These are phyloP conservation scores for Heliocidaris erythrogramma DNA, from an alignment of 35 echinoderm and acorn worm species.

Conservation along the genomic window DNA sequence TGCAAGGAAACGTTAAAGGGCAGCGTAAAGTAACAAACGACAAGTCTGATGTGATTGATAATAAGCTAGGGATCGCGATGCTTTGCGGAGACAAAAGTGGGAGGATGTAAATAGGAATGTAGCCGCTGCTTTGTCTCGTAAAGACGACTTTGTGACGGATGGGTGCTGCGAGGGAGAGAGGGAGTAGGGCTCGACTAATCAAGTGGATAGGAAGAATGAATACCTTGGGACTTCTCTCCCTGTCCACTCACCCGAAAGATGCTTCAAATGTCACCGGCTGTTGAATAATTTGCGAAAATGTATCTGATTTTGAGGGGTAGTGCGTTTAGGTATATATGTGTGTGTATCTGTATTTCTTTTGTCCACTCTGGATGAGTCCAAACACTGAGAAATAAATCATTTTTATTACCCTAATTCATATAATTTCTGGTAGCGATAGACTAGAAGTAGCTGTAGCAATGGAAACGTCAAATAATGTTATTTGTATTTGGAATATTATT, in stretches of 20 bases:
- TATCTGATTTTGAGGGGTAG: not conserved
- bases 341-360: not conserved
- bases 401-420: not conserved
- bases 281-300: not conserved
- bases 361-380: not conserved
- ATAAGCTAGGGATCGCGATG: not conserved
- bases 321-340: not conserved
- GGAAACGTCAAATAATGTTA: too few relatives aligned
- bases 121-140: not conserved
- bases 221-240: not conserved
- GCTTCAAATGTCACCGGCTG: not conserved
- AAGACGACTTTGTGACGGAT: not conserved
- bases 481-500: too few relatives aligned
- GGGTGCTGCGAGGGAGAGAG: not conserved
- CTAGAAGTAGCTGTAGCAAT: too few relatives aligned
- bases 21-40: not conserved
- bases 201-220: not conserved
- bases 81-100: not conserved
- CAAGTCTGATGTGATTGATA: not conserved
- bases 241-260: not conserved
- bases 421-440: too few relatives aligned
- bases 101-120: slow-evolving; percentile 8
- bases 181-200: not conserved
- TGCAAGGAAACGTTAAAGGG: not conserved
- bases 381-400: not conserved